Base-by-base conservation (phyloP, 2,113 vertebrate species). In the Pyrgilauda ruficollis region DNA sequence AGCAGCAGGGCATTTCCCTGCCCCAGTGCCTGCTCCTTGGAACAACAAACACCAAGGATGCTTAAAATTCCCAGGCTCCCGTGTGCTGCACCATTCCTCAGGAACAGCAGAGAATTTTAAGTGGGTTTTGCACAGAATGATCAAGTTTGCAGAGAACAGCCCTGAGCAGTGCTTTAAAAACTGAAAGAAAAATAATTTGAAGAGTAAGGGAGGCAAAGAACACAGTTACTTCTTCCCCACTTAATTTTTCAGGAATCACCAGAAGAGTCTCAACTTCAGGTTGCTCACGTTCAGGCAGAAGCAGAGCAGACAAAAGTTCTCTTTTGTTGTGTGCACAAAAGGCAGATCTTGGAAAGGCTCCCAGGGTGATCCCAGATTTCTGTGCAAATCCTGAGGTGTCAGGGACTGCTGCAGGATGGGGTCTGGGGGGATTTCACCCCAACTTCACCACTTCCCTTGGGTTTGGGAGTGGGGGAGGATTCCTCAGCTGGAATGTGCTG, bases 291-390 rank as follows among this genome's bases (percentile, higher is more conserved):
- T 41, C 11, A 30, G 69, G 26, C 1, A 5, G 69, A 58, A 21
- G 44, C 50, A 20, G 19, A 6, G 2, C 22, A 33, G 68, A 14
- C 18, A 20, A 1, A 33, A 2, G 4, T n/a, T 72, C 33, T 35
- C 20, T 58, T 15, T 24, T 41, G 35, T 11, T 1, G 0, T 22
- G 44, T 6, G 8, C 46, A 23, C 0, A 15, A 37, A 37, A 37
- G 43, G 33, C 37, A 52, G 55, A 28, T 41, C 73, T 27, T 6
- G 37, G 84, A 7, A 35, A n/a, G 23, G 43, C 12, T 84, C 76
- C 49, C 58, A 41, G 30, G 55, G 21, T 13, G 30, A 61, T 28
- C n/a, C 64, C 21, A 77, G 77, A 79, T 50, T 85, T 28, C 6
- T 24, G 50, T 16, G 30, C 11, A 37, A 49, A 58, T 15, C 11